Evolutionary conservation across 2,113 vertebrate species (phyloP).

Genomic region (Entelurus aequoreus): DNA sequence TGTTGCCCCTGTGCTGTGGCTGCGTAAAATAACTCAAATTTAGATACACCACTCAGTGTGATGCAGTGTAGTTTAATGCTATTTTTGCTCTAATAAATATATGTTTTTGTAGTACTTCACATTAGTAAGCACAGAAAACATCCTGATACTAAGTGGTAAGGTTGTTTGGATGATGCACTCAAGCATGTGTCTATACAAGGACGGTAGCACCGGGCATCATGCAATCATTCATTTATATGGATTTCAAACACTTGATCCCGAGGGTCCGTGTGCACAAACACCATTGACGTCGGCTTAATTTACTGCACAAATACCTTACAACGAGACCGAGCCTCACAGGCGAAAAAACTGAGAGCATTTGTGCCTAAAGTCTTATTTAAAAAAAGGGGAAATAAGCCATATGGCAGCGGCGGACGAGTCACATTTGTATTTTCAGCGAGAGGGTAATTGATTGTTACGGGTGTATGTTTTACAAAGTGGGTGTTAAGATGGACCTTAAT

Average conservation of each 20-base stretch:
- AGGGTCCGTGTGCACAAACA: too few relatives aligned
- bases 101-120: too few relatives aligned
- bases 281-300: slow-evolving; percentile 37
- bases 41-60: too few relatives aligned
- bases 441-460: slow-evolving; percentile 36
- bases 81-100: too few relatives aligned
- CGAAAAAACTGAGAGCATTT: not conserved
- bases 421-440: slow-evolving; percentile 18
- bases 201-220: not conserved
- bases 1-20: too few relatives aligned
- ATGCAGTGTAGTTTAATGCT: too few relatives aligned
- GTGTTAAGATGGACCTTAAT: slow-evolving; percentile 43
- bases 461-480: slow-evolving; percentile 37
- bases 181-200: not conserved
- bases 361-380: not conserved
- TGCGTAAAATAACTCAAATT: too few relatives aligned
- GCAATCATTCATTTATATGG: slow-evolving; percentile 48
- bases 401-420: slow-evolving; percentile 6
- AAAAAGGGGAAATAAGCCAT: slow-evolving; percentile 12
- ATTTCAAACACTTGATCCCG: too few relatives aligned
- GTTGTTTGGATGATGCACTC: too few relatives aligned
- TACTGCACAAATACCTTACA: slow-evolving; percentile 17
- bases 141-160: too few relatives aligned
- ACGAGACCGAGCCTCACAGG: slow-evolving; percentile 11
- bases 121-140: too few relatives aligned